Conservation (phyloP, 1,140 invertebrate species). For the Drosophila repleta region DNA sequence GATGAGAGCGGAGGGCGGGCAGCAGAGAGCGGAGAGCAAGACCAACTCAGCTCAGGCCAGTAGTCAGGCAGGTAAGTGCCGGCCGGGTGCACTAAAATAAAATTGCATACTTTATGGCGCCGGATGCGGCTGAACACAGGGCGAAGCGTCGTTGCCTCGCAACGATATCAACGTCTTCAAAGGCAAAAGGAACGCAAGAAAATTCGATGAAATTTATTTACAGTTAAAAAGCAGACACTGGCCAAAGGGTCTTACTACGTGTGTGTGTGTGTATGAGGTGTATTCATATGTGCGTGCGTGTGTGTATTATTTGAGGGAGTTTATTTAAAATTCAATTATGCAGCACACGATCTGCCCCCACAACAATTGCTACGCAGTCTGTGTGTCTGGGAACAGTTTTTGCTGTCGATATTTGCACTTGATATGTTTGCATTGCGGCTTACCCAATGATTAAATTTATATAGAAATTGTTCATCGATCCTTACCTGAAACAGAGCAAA, state of each 20-base stretch:
- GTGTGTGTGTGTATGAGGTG: slow-evolving; percentile 15
- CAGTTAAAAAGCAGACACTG: slow-evolving; percentile 76
- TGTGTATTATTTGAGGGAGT: slow-evolving; percentile 39
- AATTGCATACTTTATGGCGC: slow-evolving; percentile 78
- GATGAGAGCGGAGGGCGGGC: background rate
- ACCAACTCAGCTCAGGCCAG: slow-evolving; percentile 19
- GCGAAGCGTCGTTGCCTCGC: slow-evolving; percentile 6
- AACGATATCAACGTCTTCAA: slow-evolving; percentile 36
- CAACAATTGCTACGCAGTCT: slow-evolving; percentile 38
- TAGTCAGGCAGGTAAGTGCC: slow-evolving; percentile 68
- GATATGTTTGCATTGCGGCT: slow-evolving; percentile 39
- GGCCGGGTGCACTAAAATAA: slow-evolving; percentile 67
- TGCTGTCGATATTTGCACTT: background rate
- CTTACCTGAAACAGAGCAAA: slow-evolving; percentile 78
- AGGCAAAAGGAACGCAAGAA: slow-evolving; percentile 43
- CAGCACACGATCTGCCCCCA: slow-evolving; percentile 15
- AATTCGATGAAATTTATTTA: slow-evolving; percentile 83
- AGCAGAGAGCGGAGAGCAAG: background rate
- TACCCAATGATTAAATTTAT: slow-evolving; percentile 83
- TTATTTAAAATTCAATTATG: slow-evolving; percentile 84
- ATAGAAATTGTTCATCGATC: slow-evolving; percentile 81
- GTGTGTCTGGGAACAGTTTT: background rate
- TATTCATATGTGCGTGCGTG: background rate
- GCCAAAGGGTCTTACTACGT: slow-evolving; percentile 31
- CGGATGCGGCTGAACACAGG: slow-evolving; percentile 50